Evolutionary conservation across 2,888 invertebrate species (phyloP).

Genomic region (Orthosia cruda): DNA sequence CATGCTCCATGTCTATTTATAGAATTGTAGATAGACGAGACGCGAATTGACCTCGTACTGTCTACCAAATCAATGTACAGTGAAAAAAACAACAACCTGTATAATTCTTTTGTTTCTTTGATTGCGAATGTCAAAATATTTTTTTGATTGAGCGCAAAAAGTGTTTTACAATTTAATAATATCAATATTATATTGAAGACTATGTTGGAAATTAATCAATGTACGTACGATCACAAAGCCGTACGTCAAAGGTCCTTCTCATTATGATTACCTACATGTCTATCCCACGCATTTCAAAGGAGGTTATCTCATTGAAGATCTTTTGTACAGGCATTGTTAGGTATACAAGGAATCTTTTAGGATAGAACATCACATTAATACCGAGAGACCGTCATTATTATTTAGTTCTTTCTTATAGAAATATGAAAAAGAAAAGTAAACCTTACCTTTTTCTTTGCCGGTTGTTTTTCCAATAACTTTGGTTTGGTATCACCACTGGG

Average conservation of each 20-base stretch:
- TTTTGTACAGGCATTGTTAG: slow-evolving; percentile 3
- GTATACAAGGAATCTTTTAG: background rate
- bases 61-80: slow-evolving; percentile 7
- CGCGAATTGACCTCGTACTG: slow-evolving; percentile 33
- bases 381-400: background rate
- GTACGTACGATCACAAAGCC: background rate
- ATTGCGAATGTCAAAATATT: slow-evolving; percentile 38
- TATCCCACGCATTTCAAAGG: background rate
- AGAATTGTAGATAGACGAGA: background rate
- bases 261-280: slow-evolving; percentile 13
- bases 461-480: slow-evolving; percentile 22
- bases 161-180: slow-evolving; percentile 3
- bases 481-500: slow-evolving; percentile 27
- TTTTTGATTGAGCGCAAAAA: slow-evolving; percentile 35
- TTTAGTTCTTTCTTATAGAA: too few species aligned
- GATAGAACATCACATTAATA: background rate
- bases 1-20: too few species aligned
- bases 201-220: slow-evolving; percentile 23
- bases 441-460: slow-evolving; percentile 53
- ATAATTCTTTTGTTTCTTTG: slow-evolving; percentile 28
- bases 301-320: slow-evolving; percentile 2
- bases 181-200: background rate
- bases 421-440: background rate
- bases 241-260: background rate
- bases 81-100: background rate